phyloP scores from a whole-genome alignment of 2,888 invertebrate species.

The Microctonus brassicae region DNA sequence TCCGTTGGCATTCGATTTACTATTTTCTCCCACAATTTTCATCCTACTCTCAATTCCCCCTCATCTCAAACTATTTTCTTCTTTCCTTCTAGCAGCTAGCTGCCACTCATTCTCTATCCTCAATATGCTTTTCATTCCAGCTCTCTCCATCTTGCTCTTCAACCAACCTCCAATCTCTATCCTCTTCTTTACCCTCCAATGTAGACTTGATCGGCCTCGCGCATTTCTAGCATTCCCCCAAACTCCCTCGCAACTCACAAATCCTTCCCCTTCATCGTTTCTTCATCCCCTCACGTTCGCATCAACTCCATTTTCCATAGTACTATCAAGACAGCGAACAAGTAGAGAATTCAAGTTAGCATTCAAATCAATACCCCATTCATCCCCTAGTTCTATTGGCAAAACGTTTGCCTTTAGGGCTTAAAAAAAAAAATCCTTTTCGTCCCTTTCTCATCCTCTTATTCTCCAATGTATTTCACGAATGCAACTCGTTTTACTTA shows the following conservation, averaged over 20 bases:
- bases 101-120: conserved; percentile 6
- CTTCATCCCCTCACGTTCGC: neutral
- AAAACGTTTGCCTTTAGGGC: neutral
- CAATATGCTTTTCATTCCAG: neutral
- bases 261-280: neutral
- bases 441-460: too few relatives aligned
- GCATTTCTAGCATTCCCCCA: conserved; percentile 1
- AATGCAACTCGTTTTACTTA: too few relatives aligned
- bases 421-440: too few relatives aligned
- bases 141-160: neutral
- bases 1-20: conserved; percentile 8
- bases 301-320: neutral
- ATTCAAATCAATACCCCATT: conserved; percentile 52
- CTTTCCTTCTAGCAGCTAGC: neutral
- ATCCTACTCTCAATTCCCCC: neutral
- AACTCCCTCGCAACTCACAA: neutral
- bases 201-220: neutral
- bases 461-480: too few relatives aligned
- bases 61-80: neutral
- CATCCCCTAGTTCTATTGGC: conserved; percentile 20
- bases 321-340: neutral
- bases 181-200: neutral
- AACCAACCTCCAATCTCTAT: neutral
- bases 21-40: neutral
- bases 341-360: conserved; percentile 36